Evolutionary conservation across 1,140 invertebrate genomes (phyloP), one percentile per base, ranked within the genome.

Genomic region (Bombus picipes): DNA sequence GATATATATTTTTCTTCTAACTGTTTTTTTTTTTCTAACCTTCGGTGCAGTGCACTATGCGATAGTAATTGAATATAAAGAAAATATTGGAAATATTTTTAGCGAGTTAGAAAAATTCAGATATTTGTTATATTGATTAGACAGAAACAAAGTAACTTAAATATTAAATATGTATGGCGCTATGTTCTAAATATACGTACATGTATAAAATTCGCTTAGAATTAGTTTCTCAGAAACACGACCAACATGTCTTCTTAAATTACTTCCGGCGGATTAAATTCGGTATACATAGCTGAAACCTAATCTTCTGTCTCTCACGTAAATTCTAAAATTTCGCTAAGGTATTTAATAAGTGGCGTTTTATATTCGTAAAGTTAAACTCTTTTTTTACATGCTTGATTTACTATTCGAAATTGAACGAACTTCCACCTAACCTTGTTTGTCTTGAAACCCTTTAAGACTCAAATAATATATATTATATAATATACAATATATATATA

Each of bases 271-370:
- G 32, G 53, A 70, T 53, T 53, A 82, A 83, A 57, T 77, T 41
- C 22, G 81, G 53, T 71, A 62, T 57, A 34, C 47, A 53, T 53
- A n/a, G 5, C 57, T n/a, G 85, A 83, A 87, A 87, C 73, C 68
- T 32, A 76, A 87, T 87, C 65, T 77, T 41, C 37, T 37, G 2
- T 8, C 32, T n/a, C 62, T 71, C 34, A 59, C 32, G 84, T 72
- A 72, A 79, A 87, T 74, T 84, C 82, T 79, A 85, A 84, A 87
- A 84, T 87, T 87, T 87, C 85, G 34, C 43, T 22, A 25, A 22
- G 68, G 73, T 83, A 75, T 70, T 43, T 81, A 59, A 65, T 71
- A 75, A 34, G 59, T 34, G 37, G 8, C 9, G 66, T 28, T 32
- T 62, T 66, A n/a, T 18, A 43, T 71, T 72, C 62, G 80, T 76